phyloP scores from a whole-genome alignment of 2,888 invertebrate genomes.

The Amorpha juglandis region DNA sequence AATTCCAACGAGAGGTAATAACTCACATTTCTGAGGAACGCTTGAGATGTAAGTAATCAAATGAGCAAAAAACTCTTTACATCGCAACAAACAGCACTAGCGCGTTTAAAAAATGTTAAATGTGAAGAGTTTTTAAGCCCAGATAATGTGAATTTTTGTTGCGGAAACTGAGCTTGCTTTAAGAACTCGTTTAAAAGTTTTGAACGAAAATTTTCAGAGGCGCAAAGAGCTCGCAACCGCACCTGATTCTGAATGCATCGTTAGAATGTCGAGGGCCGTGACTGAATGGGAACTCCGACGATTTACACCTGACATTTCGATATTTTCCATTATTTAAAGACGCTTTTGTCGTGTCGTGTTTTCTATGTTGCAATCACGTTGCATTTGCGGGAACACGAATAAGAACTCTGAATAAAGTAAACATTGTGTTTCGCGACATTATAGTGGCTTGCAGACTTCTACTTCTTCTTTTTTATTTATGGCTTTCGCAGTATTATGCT shows the following conservation, averaged over 20 bases:
- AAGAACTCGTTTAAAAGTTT: constrained; percentile 21
- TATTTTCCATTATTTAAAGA: constrained; percentile 14
- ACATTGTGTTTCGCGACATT: too few species aligned
- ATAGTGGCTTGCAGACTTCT: too few species aligned
- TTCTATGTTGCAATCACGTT: too few species aligned
- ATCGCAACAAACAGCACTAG: constrained; percentile 19
- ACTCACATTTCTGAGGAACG: constrained; percentile 15
- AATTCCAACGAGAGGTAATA: constrained; percentile 20
- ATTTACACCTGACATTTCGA: constrained; percentile 20
- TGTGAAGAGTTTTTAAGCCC: constrained; percentile 21
- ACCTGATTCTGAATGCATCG: constrained; percentile 41
- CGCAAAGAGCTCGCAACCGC: constrained; percentile 13
- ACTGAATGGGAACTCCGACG: neutral
- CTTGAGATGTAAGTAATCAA: constrained; percentile 25
- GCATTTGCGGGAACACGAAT: too few species aligned
- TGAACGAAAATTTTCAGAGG: constrained; percentile 8
- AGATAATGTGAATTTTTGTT: constrained; percentile 23
- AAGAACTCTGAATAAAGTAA: too few species aligned
- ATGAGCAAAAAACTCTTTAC: constrained; percentile 22
- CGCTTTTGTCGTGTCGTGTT: constrained; percentile 4
- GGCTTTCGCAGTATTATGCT: too few species aligned
- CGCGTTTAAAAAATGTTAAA: constrained; percentile 21
- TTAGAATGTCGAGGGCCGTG: constrained; percentile 33
- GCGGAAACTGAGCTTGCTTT: constrained; percentile 18
- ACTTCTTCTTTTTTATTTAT: too few species aligned